Evolutionary conservation across 1,140 invertebrate species (phyloP).

Genomic region (Trichonephila inaurata): DNA sequence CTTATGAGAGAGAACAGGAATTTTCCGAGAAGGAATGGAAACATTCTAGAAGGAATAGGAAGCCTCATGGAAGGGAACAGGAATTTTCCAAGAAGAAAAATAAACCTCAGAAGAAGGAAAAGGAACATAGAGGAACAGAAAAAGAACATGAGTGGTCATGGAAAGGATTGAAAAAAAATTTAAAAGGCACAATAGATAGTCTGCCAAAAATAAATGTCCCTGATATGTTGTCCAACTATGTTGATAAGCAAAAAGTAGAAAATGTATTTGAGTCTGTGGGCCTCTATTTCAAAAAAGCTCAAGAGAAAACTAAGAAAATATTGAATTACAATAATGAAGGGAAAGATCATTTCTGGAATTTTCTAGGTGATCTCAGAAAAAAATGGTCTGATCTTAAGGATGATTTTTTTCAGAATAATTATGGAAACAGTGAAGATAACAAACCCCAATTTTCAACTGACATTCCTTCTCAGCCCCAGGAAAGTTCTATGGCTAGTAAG

Average conservation of each 20-base stretch:
- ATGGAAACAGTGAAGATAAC: neutral
- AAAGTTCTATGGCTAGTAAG: neutral
- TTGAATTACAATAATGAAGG: constrained; percentile 10
- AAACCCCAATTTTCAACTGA: neutral
- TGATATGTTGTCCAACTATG: constrained; percentile 49
- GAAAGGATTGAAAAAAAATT: constrained; percentile 33
- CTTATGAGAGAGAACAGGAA: neutral
- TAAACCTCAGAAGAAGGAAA: no score
- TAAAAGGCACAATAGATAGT: constrained; percentile 14
- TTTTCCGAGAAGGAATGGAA: no score
- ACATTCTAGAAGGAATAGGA: no score
- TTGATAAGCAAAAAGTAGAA: constrained; percentile 44
- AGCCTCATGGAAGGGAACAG: neutral
- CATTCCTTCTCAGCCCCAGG: no score
- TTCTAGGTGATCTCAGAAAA: constrained; percentile 29
- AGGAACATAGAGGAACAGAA: no score
- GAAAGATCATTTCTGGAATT: constrained; percentile 34
- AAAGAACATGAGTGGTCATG: constrained; percentile 24
- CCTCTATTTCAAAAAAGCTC: constrained; percentile 50
- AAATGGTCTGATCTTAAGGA: constrained; percentile 35
- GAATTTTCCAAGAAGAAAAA: neutral
- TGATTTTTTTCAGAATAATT: constrained; percentile 22
- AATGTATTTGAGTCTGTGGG: constrained; percentile 28
- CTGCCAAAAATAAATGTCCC: constrained; percentile 48
- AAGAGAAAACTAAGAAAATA: constrained; percentile 48